Conservation (phyloP, 1,140 invertebrate genomes). For the Pogonomyrmex californicus region DNA sequence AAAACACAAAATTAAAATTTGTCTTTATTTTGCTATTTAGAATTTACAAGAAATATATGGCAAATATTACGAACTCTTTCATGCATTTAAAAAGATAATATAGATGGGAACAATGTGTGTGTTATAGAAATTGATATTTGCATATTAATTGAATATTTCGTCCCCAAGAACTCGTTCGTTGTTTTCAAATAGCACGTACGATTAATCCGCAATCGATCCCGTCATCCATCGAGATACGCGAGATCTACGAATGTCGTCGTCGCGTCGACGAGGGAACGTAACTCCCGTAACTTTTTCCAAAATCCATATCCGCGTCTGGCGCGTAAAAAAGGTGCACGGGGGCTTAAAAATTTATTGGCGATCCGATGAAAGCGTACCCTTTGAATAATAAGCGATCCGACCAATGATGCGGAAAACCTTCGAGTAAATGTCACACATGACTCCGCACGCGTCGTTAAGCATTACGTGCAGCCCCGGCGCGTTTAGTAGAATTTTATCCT, state of each 20-base stretch:
- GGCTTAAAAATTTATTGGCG: conserved; percentile 65
- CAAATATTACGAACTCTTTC: not conserved
- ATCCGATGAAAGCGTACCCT: conserved; percentile 47
- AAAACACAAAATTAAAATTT: not conserved
- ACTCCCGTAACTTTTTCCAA: conserved; percentile 50
- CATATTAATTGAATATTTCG: conserved; percentile 9
- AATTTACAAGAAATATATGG: not conserved
- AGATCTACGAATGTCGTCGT: conserved; percentile 32
- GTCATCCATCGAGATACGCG: conserved; percentile 3
- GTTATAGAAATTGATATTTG: conserved; percentile 22
- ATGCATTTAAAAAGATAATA: not conserved
- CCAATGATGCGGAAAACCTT: conserved; percentile 62
- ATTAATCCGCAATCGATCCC: conserved; percentile 35
- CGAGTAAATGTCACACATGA: conserved; percentile 64
- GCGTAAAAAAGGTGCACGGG: conserved; percentile 56
- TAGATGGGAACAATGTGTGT: not conserved
- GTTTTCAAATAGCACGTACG: conserved; percentile 16
- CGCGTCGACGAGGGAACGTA: conserved; percentile 20
- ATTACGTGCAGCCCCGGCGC: conserved; percentile 8
- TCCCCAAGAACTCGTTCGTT: not conserved
- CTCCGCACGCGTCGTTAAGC: conserved; percentile 66
- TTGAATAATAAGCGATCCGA: conserved; percentile 67
- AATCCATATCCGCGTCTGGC: conserved; percentile 52
- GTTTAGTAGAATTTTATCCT: conserved; percentile 50
- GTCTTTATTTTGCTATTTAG: not conserved